These are phyloP conservation scores for Apis cerana DNA, from an alignment of 1,140 invertebrate genomes.

Conservation along the genomic window DNA sequence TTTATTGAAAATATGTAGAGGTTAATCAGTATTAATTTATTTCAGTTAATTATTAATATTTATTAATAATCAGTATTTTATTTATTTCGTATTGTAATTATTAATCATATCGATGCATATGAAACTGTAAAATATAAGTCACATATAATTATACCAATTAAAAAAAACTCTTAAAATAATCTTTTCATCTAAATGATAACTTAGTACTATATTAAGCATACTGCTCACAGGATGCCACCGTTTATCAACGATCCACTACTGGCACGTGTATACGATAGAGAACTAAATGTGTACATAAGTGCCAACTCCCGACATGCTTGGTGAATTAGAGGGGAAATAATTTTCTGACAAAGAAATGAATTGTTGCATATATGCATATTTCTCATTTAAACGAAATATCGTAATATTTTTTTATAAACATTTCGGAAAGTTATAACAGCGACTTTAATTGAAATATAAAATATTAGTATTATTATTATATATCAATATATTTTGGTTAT, in stretches of 20 bases:
- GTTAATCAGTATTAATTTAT: too few relatives aligned
- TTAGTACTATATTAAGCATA: conserved; percentile 52
- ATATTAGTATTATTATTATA: too few relatives aligned
- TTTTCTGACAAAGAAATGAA: conserved; percentile 34
- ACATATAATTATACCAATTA: conserved; percentile 51
- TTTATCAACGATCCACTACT: conserved; percentile 61
- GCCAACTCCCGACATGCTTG: conserved; percentile 51
- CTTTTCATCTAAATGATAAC: conserved; percentile 62
- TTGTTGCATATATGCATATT: conserved; percentile 14
- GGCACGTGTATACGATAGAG: conserved; percentile 49
- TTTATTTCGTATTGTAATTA: too few relatives aligned
- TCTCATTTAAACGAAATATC: background rate
- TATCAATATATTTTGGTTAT: too few relatives aligned
- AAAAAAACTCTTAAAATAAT: conserved; percentile 59
- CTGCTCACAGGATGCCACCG: conserved; percentile 68
- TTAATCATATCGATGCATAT: background rate
- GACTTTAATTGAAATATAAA: background rate
- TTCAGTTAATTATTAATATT: too few relatives aligned
- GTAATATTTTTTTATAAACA: background rate
- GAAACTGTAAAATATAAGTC: conserved; percentile 16
- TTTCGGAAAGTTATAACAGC: background rate
- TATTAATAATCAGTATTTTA: too few relatives aligned
- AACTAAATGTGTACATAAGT: conserved; percentile 27
- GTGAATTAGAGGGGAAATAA: conserved; percentile 27
- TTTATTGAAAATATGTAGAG: too few relatives aligned